Evolutionary conservation across 2,888 invertebrate species (phyloP), one percentile per base, ranked within the genome.

Genomic region (Phaedon cochleariae): DNA sequence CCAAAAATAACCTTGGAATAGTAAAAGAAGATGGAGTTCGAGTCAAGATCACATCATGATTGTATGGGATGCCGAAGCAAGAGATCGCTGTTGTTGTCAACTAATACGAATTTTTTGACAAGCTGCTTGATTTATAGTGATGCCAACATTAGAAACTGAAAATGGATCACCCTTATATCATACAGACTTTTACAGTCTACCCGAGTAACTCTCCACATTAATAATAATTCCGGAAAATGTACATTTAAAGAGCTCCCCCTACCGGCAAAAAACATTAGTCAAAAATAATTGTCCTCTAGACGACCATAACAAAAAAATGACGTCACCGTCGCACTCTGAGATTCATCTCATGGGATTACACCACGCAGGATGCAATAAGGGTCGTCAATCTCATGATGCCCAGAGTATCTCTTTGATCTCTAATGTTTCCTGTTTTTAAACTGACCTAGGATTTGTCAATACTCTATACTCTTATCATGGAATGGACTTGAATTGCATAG

Each of bases 341-440:
- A 79, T 78, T 76, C 79, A 78, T 80, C 81, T 79, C 78, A 62
- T 65, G 79, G 81, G 81, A 81, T 79, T 79, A 78, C 76, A 76
- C 73, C 69, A 70, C 75, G 77, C 78, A 79, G 79, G 79, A 79
- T 79, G 80, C 71, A 72, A 70, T 67, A 51, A 61, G 62, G 59
- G 55, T 34, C 34, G 34, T 34, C 12, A 12, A 10, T 41, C 7
- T 41, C 41, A n/a, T n/a, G 15, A 41, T 7, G 7, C 15, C 7
- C 15, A 15, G 15, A 15, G 15, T 41, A 41, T 34, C n/a, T 15
- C 41, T 12, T 9, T 15, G 41, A 41, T 41, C 1, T 41, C 3
- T 41, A 2, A 41, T 41, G 41, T 15, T 41, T 15, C n/a, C 3
- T 26, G n/a, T n/a, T n/a, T n/a, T n/a, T n/a, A n/a, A n/a, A n/a